Percentiles rank a stretch among this genome's conserved stretches.
These are phyloP conservation scores for Chelidonichthys spinosus DNA, from an alignment of 2,797 vertebrate species.

Conservation along the genomic window DNA sequence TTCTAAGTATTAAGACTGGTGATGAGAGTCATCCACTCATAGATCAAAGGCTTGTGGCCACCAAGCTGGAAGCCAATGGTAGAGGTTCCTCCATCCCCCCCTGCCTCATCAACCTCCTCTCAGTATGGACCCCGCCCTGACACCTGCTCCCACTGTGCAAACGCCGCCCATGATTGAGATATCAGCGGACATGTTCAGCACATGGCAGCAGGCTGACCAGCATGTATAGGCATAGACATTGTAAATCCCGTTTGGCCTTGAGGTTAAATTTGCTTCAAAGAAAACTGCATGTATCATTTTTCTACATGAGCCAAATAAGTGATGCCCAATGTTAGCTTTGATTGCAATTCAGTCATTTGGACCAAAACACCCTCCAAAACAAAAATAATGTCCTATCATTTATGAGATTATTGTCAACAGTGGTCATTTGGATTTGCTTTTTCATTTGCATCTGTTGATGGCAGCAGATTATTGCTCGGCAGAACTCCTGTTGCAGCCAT, in stretches of 20 bases:
- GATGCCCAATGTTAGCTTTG: neutral
- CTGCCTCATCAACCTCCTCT: slow-evolving; percentile 40
- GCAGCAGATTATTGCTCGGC: slow-evolving; percentile 67
- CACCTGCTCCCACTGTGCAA: slow-evolving; percentile 72
- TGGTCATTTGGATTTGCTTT: slow-evolving; percentile 58
- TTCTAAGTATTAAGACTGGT: slow-evolving; percentile 40
- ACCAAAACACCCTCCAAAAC: slow-evolving; percentile 18
- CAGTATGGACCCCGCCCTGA: slow-evolving; percentile 64
- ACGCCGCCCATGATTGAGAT: slow-evolving; percentile 70
- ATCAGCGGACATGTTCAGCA: slow-evolving; percentile 47
- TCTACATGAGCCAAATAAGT: neutral
- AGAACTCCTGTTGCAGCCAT: slow-evolving; percentile 64
- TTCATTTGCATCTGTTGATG: slow-evolving; percentile 62
- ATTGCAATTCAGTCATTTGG: slow-evolving; percentile 8
- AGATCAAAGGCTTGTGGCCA: slow-evolving; percentile 61
- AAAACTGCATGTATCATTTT: neutral
- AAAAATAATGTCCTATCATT: slow-evolving; percentile 24
- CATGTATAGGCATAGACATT: neutral
- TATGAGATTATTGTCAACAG: slow-evolving; percentile 46
- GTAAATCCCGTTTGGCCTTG: slow-evolving; percentile 1
- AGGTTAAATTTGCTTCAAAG: slow-evolving; percentile 6
- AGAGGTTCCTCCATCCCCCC: slow-evolving; percentile 34
- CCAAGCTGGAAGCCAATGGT: slow-evolving; percentile 43
- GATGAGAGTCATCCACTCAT: slow-evolving; percentile 60
- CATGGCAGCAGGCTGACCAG: slow-evolving; percentile 30